Conservation (phyloP, 2,797 vertebrate species). For the Notoglanidium macrostoma region DNA sequence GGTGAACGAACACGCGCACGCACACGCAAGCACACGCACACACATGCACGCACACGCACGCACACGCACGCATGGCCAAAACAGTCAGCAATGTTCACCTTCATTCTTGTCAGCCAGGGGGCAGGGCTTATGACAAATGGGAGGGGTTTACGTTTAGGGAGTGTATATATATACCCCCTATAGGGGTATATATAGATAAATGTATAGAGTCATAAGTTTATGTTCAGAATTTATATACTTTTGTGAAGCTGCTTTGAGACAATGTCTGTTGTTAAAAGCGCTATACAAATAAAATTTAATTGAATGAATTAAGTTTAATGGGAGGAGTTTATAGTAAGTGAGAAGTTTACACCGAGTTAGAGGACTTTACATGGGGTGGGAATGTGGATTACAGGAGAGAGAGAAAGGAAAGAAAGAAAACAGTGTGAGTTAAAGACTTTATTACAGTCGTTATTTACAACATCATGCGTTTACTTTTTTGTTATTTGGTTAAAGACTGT, state of each 20-base stretch:
- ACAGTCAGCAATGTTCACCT: neutral
- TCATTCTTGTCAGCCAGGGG: neutral
- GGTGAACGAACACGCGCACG: neutral
- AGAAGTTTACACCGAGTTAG: neutral
- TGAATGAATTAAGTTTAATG: neutral
- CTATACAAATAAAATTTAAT: no score
- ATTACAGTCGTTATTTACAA: neutral
- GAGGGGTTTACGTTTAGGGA: neutral
- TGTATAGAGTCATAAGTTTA: no score
- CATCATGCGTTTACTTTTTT: neutral
- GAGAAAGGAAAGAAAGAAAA: neutral
- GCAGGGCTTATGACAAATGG: neutral
- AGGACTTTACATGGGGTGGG: no score
- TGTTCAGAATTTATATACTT: no score
- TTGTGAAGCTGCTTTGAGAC: no score
- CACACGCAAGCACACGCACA: conserved; percentile 8
- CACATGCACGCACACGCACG: neutral
- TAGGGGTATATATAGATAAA: no score
- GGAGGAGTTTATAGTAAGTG: neutral
- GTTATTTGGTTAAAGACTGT: neutral
- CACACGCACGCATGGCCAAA: neutral
- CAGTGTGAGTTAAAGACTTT: no score
- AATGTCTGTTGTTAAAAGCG: no score
- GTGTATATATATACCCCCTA: no score
- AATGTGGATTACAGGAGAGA: neutral